These are phyloP conservation scores for Plagodis dolabraria DNA, from an alignment of 2,888 invertebrate species.

Conservation along the genomic window DNA sequence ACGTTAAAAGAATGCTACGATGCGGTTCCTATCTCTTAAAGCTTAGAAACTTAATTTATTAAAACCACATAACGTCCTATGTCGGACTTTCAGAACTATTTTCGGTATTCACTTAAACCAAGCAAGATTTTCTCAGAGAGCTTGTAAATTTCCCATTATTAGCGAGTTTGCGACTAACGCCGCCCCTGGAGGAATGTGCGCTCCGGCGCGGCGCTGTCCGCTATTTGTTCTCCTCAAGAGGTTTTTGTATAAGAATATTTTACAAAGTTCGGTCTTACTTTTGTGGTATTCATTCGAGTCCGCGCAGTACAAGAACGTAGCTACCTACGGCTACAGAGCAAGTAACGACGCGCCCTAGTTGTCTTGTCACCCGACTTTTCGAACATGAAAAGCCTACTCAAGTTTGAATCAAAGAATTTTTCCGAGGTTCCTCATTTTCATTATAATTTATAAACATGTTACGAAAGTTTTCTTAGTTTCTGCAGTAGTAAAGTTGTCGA, in stretches of 20 bases:
- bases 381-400: slow-evolving; percentile 5
- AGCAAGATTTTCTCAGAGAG: slow-evolving; percentile 37
- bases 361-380: slow-evolving; percentile 8
- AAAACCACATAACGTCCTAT: slow-evolving; percentile 1
- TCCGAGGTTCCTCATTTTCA: slow-evolving; percentile 7
- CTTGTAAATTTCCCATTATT: slow-evolving; percentile 48
- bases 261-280: slow-evolving; percentile 14
- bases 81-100: slow-evolving; percentile 4
- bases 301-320: slow-evolving; percentile 1
- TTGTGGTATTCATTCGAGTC: slow-evolving; percentile 14
- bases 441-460: too few species aligned
- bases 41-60: too few species aligned
- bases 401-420: slow-evolving; percentile 14
- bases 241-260: slow-evolving; percentile 26
- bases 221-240: slow-evolving; percentile 15
- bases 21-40: too few species aligned
- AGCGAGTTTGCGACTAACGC: slow-evolving; percentile 36
- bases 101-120: slow-evolving; percentile 8
- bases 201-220: slow-evolving; percentile 1
- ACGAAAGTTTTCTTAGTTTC: too few species aligned
- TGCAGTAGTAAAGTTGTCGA: too few species aligned
- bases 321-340: not conserved
- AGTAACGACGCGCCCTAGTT: slow-evolving; percentile 13
- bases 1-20: too few species aligned
- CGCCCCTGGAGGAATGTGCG: slow-evolving; percentile 2